Percentiles rank a stretch among this genome's conserved stretches.
phyloP scores from a whole-genome alignment of 2,888 invertebrate genomes.

The Microplitis manilae region DNA sequence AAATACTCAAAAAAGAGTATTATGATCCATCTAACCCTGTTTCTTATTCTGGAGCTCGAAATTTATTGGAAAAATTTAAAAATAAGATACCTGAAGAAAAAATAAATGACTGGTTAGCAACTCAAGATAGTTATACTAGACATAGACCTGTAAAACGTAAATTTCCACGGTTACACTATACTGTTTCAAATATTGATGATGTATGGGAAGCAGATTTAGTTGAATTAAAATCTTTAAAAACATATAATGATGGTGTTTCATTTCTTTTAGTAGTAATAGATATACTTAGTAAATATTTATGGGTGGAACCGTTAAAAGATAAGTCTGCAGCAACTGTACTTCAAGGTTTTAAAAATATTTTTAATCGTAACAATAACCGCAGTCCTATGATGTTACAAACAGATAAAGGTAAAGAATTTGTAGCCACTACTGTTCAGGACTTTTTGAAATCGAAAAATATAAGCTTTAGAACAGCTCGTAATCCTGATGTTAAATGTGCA shows the following conservation, averaged over 20 bases:
- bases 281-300: conserved; percentile 45
- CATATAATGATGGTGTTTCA: conserved; percentile 47
- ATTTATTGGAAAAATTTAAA: conserved; percentile 22
- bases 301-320: conserved; percentile 43
- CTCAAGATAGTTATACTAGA: not conserved
- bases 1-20: not conserved
- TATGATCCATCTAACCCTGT: conserved; percentile 31
- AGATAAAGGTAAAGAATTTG: conserved; percentile 4
- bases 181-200: conserved; percentile 42
- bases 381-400: too few relatives aligned
- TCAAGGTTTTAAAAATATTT: not conserved
- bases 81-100: not conserved
- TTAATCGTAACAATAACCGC: not conserved
- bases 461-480: not conserved
- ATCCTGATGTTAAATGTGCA: conserved; percentile 10
- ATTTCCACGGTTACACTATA: conserved; percentile 35
- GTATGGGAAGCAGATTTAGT: conserved; percentile 41
- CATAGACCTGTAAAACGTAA: not conserved
- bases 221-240: conserved; percentile 27
- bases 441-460: not conserved
- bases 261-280: not conserved
- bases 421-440: not conserved
- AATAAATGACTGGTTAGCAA: conserved; percentile 24
- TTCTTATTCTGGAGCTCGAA: conserved; percentile 29
- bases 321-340: conserved; percentile 33